Evolutionary conservation across 23 tunicate genomes (phyloP), one percentile per base, ranked within the genome.

Genomic region (Ascidia mentula): DNA sequence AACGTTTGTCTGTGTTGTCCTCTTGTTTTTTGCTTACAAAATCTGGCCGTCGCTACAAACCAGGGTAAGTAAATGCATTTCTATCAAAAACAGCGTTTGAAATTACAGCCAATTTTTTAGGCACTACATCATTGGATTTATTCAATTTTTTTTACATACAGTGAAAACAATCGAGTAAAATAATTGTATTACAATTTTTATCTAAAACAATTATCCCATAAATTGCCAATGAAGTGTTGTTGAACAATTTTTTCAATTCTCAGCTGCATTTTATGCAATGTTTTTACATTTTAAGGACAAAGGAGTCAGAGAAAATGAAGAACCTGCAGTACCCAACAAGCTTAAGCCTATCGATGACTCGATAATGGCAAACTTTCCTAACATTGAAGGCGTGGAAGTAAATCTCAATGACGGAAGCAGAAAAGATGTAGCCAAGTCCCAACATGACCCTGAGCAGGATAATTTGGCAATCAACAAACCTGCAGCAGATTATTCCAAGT

Each of bases 331-430:
- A 9, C 65, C 65, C 7, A 26, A 53, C 65, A 53, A 1, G 13
- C 12, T 28, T 20, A 53, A 53, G 24, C 65, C 65, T 5, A 3
- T 28, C 4, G 65, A 53, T 53, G 65, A 53, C 65, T 53, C 65
- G 2, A 26, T 53, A 20, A 53, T 53, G 65, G 65, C 65, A 53
- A 82, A 74, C 4, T 94, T 94, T 71, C 98, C 98, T 6, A 79
- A 45, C 36, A 75, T 94, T 60, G 84, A 80, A 2, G 98, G 98
- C 0, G 75, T 79, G 34, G 98, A 94, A 75, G 87, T 94, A 12
- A 83, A 94, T 72, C 38, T 94, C 32, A 80, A 89, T 74, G 83
- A 94, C 59, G 87, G 93, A 12, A 78, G 69, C 37, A 12, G 59
- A 31, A 77, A 84, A 15, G n/a, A 37, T 0, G 77, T 85, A 42